Base-by-base conservation (phyloP, 2,888 invertebrate genomes). In the Cinara cedri region DNA sequence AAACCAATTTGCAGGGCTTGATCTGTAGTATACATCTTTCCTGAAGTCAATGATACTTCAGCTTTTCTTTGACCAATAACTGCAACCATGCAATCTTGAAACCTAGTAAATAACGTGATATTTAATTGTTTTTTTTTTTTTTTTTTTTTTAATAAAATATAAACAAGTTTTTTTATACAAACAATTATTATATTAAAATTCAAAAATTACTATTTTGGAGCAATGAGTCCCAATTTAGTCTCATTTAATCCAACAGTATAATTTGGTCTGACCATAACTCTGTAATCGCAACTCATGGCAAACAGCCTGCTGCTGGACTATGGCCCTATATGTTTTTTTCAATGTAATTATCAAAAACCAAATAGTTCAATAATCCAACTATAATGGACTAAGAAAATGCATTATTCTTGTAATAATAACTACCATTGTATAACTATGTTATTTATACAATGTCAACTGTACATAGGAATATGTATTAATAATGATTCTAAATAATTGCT, bases 181-280 rank as follows among this genome's bases (percentile, higher is more conserved):
- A 19, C 21, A 72, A 60, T 4, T 57, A 44, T 11, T 16, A 14
- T 44, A 9, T 6, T 44, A 62, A 51, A 8, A 9, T 44, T 34
- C 6, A 34, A 44, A 76, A 68, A 44, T 81, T 81, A 83, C 93
- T 93, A 94, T 81, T 86, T 86, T 0, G 94, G 94, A 0, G 93
- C 93, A 0, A 91, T 88, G 81, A 95, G 91, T 16, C 95, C 96
- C 62, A 96, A 86, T 75, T 91, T 89, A 0, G 95, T 94, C 88
- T 96, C 96, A 84, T 96, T 96, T 1, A 96, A 87, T 0, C 96
- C 96, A 78, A 96, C 96, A 14, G 89, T 90, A 84, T 87, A 92
- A 83, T 93, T 92, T 0, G 92, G 92, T 26, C 87, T 85, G 16
- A 91, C 89, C 91, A 96, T 94, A 0, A 92, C 90, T 82, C 96